These are phyloP conservation scores for Cylloceria caligata DNA, from an alignment of 2,888 invertebrate genomes.

Conservation along the genomic window DNA sequence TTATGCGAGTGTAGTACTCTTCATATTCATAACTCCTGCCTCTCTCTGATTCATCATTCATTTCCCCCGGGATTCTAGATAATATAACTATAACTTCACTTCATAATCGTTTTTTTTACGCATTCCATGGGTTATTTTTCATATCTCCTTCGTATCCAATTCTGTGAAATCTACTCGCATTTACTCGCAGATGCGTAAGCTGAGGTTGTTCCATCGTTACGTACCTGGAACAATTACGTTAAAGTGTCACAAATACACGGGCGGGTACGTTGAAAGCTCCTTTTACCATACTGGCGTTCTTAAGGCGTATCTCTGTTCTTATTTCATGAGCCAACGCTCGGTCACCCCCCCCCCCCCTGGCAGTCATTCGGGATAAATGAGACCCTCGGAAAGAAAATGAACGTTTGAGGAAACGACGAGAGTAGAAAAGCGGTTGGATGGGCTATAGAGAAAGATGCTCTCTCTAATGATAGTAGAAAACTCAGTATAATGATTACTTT, in stretches of 20 bases:
- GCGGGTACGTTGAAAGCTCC: slow-evolving; percentile 61
- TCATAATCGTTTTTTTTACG: background rate
- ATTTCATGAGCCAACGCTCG: slow-evolving; percentile 11
- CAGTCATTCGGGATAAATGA: slow-evolving; percentile 62
- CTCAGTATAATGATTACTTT: slow-evolving; percentile 66
- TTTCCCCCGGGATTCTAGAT: background rate
- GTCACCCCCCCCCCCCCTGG: slow-evolving; percentile 17
- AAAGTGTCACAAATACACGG: slow-evolving; percentile 71
- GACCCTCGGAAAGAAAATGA: slow-evolving; percentile 47
- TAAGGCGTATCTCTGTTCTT: slow-evolving; percentile 47
- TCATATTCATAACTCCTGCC: background rate
- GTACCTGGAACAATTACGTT: slow-evolving; percentile 69
- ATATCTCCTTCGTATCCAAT: slow-evolving; percentile 20
- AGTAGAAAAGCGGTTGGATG: slow-evolving; percentile 52
- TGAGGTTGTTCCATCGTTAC: slow-evolving; percentile 49
- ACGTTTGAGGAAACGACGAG: slow-evolving; percentile 32
- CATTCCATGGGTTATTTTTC: slow-evolving; percentile 5
- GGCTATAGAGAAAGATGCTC: slow-evolving; percentile 60
- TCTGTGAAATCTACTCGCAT: background rate
- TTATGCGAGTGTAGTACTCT: background rate
- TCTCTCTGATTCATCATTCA: slow-evolving; percentile 16
- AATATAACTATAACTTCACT: background rate
- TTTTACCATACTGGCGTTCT: slow-evolving; percentile 59
- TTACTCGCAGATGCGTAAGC: slow-evolving; percentile 20
- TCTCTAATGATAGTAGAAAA: slow-evolving; percentile 55